These are phyloP conservation scores for Zalophus californianus DNA, from an alignment of 2,797 vertebrate genomes.

Conservation along the genomic window DNA sequence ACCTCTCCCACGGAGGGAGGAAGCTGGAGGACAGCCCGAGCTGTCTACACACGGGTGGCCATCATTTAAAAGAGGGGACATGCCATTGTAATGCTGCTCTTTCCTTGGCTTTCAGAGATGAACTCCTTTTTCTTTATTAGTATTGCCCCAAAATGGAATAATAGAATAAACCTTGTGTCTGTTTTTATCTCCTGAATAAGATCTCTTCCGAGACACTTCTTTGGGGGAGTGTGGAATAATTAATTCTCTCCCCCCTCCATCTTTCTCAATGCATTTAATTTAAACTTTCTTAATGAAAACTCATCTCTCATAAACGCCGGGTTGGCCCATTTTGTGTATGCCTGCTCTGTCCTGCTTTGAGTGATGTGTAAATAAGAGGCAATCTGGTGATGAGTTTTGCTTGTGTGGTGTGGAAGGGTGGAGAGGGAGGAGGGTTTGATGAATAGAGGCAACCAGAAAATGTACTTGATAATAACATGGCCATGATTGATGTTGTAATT, in stretches of 20 bases:
- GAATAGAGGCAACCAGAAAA: conserved; percentile 80
- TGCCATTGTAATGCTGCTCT: background rate
- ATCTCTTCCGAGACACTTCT: conserved; percentile 71
- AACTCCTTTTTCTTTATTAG: conserved; percentile 35
- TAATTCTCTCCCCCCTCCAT: conserved; percentile 69
- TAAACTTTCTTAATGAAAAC: conserved; percentile 84
- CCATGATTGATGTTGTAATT: conserved; percentile 76
- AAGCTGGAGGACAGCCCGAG: background rate
- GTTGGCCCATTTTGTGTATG: conserved; percentile 71
- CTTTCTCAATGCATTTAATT: conserved; percentile 81
- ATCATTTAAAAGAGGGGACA: background rate
- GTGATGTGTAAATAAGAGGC: conserved; percentile 84
- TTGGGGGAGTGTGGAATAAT: conserved; percentile 76
- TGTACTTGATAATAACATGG: conserved; percentile 79
- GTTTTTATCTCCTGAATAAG: conserved; percentile 76
- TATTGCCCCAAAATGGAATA: conserved; percentile 62
- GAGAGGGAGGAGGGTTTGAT: conserved; percentile 79
- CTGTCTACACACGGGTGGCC: background rate
- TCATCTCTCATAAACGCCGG: conserved; percentile 81
- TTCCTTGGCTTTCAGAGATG: conserved; percentile 56
- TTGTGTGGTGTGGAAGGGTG: conserved; percentile 74
- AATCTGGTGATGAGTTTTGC: conserved; percentile 84
- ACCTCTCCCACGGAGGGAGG: background rate
- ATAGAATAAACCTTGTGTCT: conserved; percentile 64
- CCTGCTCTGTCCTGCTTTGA: conserved; percentile 77